These are phyloP conservation scores for Pachyuromys duprasi DNA, from an alignment of 2,797 vertebrate species.

Conservation along the genomic window DNA sequence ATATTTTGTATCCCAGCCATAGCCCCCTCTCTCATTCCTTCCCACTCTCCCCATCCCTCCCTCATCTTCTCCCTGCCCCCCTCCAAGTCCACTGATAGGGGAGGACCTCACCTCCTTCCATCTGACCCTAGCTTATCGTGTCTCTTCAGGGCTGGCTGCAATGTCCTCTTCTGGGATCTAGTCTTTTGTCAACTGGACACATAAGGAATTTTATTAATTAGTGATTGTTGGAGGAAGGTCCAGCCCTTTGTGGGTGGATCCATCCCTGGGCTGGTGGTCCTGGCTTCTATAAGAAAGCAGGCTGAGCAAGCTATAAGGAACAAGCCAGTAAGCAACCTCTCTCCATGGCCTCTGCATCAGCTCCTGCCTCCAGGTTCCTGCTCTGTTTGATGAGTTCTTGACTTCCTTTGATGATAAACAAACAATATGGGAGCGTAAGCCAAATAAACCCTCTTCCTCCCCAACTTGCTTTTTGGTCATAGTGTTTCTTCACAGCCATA, in stretches of 20 bases:
- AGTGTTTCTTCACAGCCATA: neutral
- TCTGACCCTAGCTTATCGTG: no score
- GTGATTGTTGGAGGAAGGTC: neutral
- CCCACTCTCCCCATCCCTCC: no score
- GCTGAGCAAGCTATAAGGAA: neutral
- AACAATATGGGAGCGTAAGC: neutral
- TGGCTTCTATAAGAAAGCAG: neutral
- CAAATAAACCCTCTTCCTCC: neutral
- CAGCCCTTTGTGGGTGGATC: neutral
- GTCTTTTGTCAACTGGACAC: neutral
- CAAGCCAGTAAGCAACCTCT: neutral
- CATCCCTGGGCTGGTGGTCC: neutral
- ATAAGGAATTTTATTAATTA: neutral
- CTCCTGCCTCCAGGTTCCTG: neutral
- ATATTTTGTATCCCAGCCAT: no score
- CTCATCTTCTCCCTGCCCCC: no score
- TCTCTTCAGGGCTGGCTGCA: no score
- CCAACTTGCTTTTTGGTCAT: neutral
- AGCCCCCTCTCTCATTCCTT: no score
- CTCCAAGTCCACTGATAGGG: no score
- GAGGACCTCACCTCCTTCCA: no score
- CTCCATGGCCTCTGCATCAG: neutral
- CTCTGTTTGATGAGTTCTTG: neutral
- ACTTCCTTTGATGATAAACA: neutral
- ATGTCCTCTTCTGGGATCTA: no score